A percentile compares a stretch with the other conserved stretches of the same genome.
phyloP scores from a whole-genome alignment of 1,140 invertebrate species.

The Pseudoatta argentina region DNA sequence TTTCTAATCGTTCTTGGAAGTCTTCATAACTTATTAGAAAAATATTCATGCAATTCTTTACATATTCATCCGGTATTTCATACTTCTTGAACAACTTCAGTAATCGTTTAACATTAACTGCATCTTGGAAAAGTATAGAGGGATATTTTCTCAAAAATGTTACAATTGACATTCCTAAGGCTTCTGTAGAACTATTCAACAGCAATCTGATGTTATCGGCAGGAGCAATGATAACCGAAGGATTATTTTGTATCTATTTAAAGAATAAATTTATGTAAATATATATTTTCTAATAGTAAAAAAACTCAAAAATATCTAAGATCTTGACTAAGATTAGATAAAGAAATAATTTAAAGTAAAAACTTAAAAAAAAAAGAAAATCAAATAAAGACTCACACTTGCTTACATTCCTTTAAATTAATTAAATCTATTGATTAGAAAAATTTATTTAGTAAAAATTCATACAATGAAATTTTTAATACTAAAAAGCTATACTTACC shows the following conservation, averaged over 20 bases:
- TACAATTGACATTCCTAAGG: neutral
- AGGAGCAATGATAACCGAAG: constrained; percentile 3
- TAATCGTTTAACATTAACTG: constrained; percentile 82
- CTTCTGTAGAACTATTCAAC: neutral
- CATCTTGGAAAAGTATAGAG: constrained; percentile 84
- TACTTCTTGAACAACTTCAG: constrained; percentile 85
- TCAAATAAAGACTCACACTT: neutral
- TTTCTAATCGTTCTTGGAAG: constrained; percentile 84
- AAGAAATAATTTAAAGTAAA: neutral
- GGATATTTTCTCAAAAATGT: constrained; percentile 81
- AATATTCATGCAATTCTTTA: constrained; percentile 83
- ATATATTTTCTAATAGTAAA: constrained; percentile 12
- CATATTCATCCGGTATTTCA: constrained; percentile 82
- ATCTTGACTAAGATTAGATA: neutral
- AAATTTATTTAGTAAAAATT: constrained; percentile 16
- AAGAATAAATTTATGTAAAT: constrained; percentile 6
- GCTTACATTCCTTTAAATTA: neutral
- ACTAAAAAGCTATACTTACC: constrained; percentile 11
- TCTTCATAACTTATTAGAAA: constrained; percentile 83
- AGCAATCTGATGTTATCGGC: constrained; percentile 22
- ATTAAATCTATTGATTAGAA: neutral
- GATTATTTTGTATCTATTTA: constrained; percentile 18
- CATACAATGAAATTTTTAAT: neutral
- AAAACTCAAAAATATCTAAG: neutral
- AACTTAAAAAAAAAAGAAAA: neutral